These are phyloP conservation scores for Brachypalpus laphriformis DNA, from an alignment of 2,888 invertebrate genomes.

Conservation along the genomic window DNA sequence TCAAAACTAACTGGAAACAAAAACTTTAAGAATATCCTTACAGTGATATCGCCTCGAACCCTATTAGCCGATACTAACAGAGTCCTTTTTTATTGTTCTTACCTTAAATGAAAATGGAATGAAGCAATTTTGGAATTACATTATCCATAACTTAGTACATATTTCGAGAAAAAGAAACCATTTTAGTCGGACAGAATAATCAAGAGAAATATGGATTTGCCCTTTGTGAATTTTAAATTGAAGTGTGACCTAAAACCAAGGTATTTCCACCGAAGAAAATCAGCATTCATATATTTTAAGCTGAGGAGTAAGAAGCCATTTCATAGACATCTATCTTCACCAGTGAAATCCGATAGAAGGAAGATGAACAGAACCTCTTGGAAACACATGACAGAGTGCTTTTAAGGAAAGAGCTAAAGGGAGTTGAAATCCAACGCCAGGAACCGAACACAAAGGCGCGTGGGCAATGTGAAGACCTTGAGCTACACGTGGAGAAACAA, in stretches of 20 bases:
- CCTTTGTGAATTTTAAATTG: neutral
- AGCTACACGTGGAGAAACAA: constrained; percentile 26
- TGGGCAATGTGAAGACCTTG: constrained; percentile 30
- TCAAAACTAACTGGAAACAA: too few relatives aligned
- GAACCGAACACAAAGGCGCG: neutral
- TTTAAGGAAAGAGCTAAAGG: neutral
- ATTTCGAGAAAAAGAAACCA: neutral
- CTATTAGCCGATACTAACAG: too few relatives aligned
- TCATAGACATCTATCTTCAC: neutral
- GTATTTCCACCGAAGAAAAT: neutral
- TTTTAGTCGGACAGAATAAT: neutral
- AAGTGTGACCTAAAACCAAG: constrained; percentile 8
- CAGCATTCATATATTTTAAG: neutral
- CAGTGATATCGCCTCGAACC: too few relatives aligned
- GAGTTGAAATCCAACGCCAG: constrained; percentile 1
- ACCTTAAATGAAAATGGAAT: too few relatives aligned
- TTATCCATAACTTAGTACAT: too few relatives aligned
- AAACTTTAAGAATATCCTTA: too few relatives aligned
- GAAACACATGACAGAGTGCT: neutral
- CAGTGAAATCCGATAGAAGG: neutral
- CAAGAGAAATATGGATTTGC: neutral
- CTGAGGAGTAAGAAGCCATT: neutral
- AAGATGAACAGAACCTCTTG: constrained; percentile 1
- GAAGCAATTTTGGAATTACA: too few relatives aligned
- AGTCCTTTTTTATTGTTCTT: too few relatives aligned